Evolutionary conservation across 2,797 vertebrate species (phyloP).

Genomic region (Galago senegalensis): DNA sequence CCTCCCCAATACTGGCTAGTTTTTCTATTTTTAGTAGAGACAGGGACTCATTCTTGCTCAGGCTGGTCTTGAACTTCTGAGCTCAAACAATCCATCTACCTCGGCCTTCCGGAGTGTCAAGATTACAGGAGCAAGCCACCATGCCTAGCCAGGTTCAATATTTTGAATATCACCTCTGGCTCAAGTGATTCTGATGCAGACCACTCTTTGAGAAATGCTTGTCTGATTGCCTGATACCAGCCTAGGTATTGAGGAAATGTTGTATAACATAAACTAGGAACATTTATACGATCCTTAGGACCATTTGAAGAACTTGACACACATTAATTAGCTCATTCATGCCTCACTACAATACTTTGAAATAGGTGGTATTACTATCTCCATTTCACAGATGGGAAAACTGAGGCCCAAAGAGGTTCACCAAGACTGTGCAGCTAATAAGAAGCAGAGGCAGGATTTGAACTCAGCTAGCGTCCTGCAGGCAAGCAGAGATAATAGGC

Average conservation of each 20-base stretch:
- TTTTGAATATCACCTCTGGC: background rate
- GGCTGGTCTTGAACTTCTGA: no score
- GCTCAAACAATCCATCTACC: no score
- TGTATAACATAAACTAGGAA: background rate
- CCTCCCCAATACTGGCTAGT: no score
- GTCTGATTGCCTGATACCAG: background rate
- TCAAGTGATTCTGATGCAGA: background rate
- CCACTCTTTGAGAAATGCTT: background rate
- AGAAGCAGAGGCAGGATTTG: background rate
- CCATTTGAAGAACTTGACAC: background rate
- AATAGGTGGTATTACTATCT: no score
- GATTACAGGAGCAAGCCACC: no score
- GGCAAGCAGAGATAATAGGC: background rate
- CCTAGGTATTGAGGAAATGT: background rate
- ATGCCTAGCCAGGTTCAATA: background rate
- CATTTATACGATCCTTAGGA: background rate
- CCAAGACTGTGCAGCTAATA: background rate
- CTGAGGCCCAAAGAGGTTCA: background rate
- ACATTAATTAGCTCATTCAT: background rate
- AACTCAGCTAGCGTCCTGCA: background rate
- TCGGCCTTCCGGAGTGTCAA: no score
- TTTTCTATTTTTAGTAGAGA: no score
- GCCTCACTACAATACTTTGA: background rate
- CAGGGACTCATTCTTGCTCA: no score
- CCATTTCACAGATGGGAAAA: background rate